These are phyloP conservation scores for Euleptes europaea DNA, from an alignment of 2,113 vertebrate genomes.

Conservation along the genomic window DNA sequence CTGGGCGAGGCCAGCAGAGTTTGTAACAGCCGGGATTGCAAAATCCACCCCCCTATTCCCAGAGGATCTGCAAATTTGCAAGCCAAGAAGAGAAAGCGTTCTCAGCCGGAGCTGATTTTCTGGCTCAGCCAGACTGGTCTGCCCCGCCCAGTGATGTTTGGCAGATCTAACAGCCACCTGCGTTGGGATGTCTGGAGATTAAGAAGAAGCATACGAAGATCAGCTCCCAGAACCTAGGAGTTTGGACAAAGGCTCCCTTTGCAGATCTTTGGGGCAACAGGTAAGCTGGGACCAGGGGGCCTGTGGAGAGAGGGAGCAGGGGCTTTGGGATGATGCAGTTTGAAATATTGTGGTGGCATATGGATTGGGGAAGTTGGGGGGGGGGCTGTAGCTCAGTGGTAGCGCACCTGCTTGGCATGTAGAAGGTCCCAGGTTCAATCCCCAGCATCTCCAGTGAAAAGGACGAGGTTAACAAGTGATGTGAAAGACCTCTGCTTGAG, in stretches of 20 bases:
- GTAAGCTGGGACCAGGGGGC: neutral
- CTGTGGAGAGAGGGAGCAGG: neutral
- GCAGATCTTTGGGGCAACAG: neutral
- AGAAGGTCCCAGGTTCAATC: neutral
- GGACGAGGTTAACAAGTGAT: too few relatives aligned
- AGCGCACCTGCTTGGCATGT: neutral
- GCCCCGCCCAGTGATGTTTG: neutral
- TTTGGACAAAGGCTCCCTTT: neutral
- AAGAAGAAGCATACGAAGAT: neutral
- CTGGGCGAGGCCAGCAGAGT: neutral
- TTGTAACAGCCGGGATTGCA: neutral
- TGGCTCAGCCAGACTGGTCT: neutral
- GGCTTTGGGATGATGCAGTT: too few relatives aligned
- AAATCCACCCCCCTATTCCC: neutral
- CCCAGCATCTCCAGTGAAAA: too few relatives aligned
- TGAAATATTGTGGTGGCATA: too few relatives aligned
- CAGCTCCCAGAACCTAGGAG: neutral
- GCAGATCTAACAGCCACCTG: neutral
- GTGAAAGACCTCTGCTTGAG: too few relatives aligned
- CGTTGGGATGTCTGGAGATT: neutral
- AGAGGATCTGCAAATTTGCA: neutral
- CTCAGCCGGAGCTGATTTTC: neutral
- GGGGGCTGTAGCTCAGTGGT: neutral
- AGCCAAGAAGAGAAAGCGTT: too few relatives aligned
- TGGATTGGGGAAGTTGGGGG: neutral